Base-by-base conservation (phyloP, 2,113 vertebrate genomes). In the Hippolais icterina region DNA sequence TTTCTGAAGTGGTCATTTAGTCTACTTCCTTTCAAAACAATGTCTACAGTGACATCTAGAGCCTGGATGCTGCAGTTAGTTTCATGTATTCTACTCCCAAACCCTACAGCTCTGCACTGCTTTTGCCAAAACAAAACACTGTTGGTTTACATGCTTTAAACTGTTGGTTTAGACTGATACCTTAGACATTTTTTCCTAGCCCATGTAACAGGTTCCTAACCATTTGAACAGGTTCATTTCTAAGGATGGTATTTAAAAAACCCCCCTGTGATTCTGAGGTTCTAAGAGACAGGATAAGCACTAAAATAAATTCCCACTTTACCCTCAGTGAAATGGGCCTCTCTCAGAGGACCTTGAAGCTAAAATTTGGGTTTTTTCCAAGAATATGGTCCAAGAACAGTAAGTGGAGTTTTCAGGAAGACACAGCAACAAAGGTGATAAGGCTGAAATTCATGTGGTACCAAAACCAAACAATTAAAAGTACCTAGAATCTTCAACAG, bases 31-130 rank as follows among this genome's bases (percentile, higher is more conserved):
- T 86, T 71, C 72, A 94, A 94, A 93, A 83, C 79, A 83, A 50
- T 47, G 77, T 17, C 90, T 90, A 87, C 52, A 96, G 94, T 96
- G 96, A 97, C 93, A 95, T 83, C 94, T 96, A 96, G 68, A 97
- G 94, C 60, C 79, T 56, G 60, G 44, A 91, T 49, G 63, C 0
- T 78, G 92, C 56, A 95, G 18, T 57, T 46, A 71, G 18, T 50
- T 86, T 50, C 63, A 5, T 16, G 60, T 27, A 28, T 29, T 66
- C 44, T 27, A 37, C 18, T 54, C 23, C 5, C 72, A 90, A 70
- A 80, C 8, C 6, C 42, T 39, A 9, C 0, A 68, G 46, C 23
- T 72, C 52, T 82, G 50, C 41, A 50, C 6, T 44, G 59, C 24
- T 66, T 83, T 68, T 74, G 16, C 12, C 29, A 83, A 63, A 83